Evolutionary conservation across 2,797 vertebrate species (phyloP).

Genomic region (Strix occidentalis): DNA sequence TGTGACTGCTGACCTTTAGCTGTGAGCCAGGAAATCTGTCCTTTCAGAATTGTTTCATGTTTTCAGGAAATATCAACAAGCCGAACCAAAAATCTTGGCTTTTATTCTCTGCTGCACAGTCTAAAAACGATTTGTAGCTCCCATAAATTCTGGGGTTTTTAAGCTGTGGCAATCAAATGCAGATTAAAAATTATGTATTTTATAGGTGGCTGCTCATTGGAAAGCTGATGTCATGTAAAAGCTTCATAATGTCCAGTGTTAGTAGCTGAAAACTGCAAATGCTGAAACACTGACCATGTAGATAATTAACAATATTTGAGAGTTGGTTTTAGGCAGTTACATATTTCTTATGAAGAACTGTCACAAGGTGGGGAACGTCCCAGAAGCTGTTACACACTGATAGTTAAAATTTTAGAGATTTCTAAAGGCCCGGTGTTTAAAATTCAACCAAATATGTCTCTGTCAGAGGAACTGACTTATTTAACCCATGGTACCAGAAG

Average conservation of each 20-base stretch:
- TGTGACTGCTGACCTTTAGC: constrained; percentile 57
- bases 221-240: constrained; percentile 4
- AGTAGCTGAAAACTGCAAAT: background rate
- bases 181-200: background rate
- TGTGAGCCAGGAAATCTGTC: constrained; percentile 43
- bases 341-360: constrained; percentile 16
- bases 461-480: background rate
- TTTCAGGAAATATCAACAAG: constrained; percentile 51
- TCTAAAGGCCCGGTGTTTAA: constrained; percentile 8
- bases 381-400: background rate
- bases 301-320: constrained; percentile 1
- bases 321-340: constrained; percentile 23
- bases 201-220: background rate
- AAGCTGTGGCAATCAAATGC: background rate
- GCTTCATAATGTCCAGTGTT: background rate
- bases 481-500: background rate
- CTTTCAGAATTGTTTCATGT: constrained; percentile 42
- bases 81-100: background rate
- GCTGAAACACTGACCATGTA: background rate
- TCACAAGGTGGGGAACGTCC: background rate
- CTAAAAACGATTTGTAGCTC: background rate
- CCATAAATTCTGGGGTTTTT: background rate
- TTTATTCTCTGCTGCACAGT: background rate
- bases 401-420: constrained; percentile 26
- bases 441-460: background rate